Percentiles rank a stretch among this genome's conserved stretches.
Evolutionary conservation across 2,888 invertebrate species (phyloP).

Genomic region (Galerucella nymphaeae): DNA sequence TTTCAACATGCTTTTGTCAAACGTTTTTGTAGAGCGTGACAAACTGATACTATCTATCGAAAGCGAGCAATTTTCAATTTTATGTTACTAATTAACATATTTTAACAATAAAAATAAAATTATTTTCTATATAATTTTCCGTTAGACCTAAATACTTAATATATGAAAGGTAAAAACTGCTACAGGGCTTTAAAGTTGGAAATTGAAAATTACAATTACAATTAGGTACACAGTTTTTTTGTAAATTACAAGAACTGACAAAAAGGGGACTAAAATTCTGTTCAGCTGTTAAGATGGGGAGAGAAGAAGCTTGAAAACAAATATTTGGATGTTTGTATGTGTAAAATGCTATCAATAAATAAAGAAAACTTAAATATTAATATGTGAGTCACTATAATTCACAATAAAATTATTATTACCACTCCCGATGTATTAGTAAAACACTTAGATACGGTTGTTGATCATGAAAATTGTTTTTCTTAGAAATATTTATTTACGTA

Average conservation of each 20-base stretch:
- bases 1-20: neutral
- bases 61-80: conserved; percentile 1
- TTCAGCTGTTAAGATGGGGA: no score
- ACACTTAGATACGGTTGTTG: neutral
- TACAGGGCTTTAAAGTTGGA: no score
- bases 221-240: no score
- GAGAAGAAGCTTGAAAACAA: no score
- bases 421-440: neutral
- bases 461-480: conserved; percentile 8
- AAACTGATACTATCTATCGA: neutral
- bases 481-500: neutral
- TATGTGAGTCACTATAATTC: neutral
- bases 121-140: neutral
- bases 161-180: neutral
- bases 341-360: no score
- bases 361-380: no score
- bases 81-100: neutral
- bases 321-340: no score
- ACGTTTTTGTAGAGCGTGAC: conserved; percentile 1
- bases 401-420: neutral
- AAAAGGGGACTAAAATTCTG: no score
- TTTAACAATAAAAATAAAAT: neutral
- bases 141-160: neutral
- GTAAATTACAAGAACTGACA: no score
- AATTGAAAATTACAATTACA: no score